Conservation (phyloP, 2,113 vertebrate species). For the Tetrao urogallus region DNA sequence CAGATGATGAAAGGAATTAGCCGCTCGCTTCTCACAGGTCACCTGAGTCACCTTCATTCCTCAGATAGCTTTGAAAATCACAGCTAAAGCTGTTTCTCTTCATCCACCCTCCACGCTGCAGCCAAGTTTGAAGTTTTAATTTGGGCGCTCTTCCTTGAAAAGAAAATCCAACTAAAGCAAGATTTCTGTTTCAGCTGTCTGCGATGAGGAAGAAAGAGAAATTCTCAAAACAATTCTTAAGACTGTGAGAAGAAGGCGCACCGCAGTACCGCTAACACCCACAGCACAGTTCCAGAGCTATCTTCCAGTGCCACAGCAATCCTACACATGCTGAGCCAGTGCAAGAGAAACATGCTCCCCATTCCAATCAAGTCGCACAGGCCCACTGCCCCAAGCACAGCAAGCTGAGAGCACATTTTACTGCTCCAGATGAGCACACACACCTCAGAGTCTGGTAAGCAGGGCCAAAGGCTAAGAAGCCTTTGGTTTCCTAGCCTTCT, state of each 20-base stretch:
- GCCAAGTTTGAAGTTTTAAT: not conserved
- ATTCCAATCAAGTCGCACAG: not conserved
- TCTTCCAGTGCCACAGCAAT: not conserved
- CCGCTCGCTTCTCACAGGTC: not conserved
- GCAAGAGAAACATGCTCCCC: not conserved
- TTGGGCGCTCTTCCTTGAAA: not conserved
- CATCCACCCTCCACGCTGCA: not conserved
- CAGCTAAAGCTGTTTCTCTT: not conserved
- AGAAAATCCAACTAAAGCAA: not conserved
- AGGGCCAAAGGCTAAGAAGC: not conserved
- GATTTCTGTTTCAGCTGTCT: accelerated
- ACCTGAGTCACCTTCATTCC: not conserved
- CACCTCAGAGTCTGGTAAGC: not conserved
- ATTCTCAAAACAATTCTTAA: not conserved
- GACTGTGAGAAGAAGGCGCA: not conserved
- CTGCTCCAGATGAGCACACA: not conserved
- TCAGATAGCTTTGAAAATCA: not conserved
- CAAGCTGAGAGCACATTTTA: not conserved
- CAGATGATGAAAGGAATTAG: not conserved
- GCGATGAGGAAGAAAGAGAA: not conserved
- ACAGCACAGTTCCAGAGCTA: not conserved
- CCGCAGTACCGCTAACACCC: not conserved
- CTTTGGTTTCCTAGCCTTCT: not conserved
- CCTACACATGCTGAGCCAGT: accelerated
- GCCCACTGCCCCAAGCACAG: not conserved